Evolutionary conservation across 2,888 invertebrate species (phyloP).

Genomic region (Drosophila putrida): DNA sequence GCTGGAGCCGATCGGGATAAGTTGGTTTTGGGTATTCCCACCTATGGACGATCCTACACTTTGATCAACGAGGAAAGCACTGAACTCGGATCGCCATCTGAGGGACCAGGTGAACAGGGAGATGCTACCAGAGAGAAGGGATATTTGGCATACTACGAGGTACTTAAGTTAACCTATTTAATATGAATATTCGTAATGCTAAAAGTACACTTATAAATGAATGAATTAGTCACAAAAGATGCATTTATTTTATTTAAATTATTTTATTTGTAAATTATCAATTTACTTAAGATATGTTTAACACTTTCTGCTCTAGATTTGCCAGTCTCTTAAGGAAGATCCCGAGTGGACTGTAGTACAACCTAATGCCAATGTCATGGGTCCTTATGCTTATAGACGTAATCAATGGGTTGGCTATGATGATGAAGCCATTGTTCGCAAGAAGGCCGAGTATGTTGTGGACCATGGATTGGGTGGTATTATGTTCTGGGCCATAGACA

Average conservation of each 20-base stretch:
- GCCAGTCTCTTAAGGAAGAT: conserved; percentile 91
- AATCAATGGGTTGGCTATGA: conserved; percentile 98
- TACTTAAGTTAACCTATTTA: conserved; percentile 74
- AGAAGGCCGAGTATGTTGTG: conserved; percentile 94
- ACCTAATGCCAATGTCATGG: conserved; percentile 93
- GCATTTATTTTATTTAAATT: too few species aligned
- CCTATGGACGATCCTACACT: conserved; percentile 96
- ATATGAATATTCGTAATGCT: too few species aligned
- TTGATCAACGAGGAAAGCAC: conserved; percentile 93
- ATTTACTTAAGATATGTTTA: neutral
- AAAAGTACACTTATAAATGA: too few species aligned
- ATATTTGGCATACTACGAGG: conserved; percentile 96
- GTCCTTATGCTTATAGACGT: conserved; percentile 94
- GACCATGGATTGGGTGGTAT: conserved; percentile 93
- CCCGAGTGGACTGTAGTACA: conserved; percentile 92
- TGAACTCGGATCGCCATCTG: conserved; percentile 94
- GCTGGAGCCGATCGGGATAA: conserved; percentile 92
- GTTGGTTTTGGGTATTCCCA: conserved; percentile 94
- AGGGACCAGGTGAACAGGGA: conserved; percentile 96
- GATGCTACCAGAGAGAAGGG: conserved; percentile 97
- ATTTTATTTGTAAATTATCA: too few species aligned
- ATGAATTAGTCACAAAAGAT: too few species aligned
- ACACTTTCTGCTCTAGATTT: conserved; percentile 88
- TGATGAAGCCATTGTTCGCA: conserved; percentile 92
- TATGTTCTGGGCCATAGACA: conserved; percentile 91